phyloP scores from a whole-genome alignment of 1,140 invertebrate genomes.

The Pseudomyrmex cubaensis region DNA sequence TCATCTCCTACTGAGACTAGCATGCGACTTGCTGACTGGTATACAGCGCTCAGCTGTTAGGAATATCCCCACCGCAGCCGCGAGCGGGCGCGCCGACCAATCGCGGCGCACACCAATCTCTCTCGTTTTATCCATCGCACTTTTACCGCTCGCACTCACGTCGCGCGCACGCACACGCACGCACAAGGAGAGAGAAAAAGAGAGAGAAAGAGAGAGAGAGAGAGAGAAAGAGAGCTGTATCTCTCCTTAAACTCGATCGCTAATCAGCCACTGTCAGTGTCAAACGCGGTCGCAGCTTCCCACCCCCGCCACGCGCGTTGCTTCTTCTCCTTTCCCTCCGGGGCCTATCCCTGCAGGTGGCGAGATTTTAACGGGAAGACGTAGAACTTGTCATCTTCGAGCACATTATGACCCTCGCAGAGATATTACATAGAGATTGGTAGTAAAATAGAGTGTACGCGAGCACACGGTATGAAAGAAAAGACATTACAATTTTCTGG shows the following conservation, averaged over 20 bases:
- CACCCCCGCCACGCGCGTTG: background rate
- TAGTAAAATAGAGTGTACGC: background rate
- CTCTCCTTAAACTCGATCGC: slow-evolving; percentile 36
- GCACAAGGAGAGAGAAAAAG: background rate
- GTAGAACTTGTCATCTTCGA: too few relatives aligned
- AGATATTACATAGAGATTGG: too few relatives aligned
- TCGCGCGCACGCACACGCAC: slow-evolving; percentile 23
- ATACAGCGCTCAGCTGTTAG: slow-evolving; percentile 82
- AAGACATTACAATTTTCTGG: too few relatives aligned
- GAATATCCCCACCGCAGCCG: slow-evolving; percentile 62
- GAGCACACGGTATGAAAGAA: too few relatives aligned
- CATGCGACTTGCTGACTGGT: slow-evolving; percentile 70
- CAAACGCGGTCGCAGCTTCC: slow-evolving; percentile 34
- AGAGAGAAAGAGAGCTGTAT: background rate
- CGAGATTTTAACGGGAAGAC: background rate
- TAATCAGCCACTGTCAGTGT: slow-evolving; percentile 44
- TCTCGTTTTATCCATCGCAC: slow-evolving; percentile 13
- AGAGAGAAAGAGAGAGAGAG: background rate
- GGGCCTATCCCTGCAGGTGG: background rate
- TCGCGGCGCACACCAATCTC: slow-evolving; percentile 26
- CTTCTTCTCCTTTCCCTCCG: background rate
- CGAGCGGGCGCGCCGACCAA: slow-evolving; percentile 68
- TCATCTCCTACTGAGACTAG: slow-evolving; percentile 83
- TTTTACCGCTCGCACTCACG: background rate
- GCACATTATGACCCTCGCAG: too few relatives aligned